Conservation (phyloP, 2,888 invertebrate genomes). For the Platycnemis pennipes region DNA sequence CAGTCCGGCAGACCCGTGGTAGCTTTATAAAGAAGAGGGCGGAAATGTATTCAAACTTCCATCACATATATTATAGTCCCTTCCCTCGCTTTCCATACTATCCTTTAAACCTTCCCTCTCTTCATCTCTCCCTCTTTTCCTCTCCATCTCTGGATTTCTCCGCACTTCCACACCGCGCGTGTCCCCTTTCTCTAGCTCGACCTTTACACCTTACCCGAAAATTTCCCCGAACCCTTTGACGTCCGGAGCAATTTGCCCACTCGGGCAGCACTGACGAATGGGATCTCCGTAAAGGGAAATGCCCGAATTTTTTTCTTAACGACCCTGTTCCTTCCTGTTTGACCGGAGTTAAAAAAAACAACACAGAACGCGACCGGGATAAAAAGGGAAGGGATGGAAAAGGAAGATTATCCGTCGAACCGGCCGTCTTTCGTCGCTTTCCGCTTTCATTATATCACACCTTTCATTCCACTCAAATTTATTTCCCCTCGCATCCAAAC, state of each 20-base stretch:
- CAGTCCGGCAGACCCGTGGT: neutral
- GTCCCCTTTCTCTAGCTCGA: neutral
- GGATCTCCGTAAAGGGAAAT: neutral
- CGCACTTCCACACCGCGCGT: neutral
- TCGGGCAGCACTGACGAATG: constrained; percentile 30
- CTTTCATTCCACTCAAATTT: neutral
- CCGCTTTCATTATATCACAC: neutral
- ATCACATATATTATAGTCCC: neutral
- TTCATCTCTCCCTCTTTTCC: neutral
- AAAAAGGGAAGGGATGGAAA: neutral
- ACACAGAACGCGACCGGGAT: neutral
- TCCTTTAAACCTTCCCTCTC: neutral
- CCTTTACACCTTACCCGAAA: constrained; percentile 16
- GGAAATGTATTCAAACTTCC: neutral
- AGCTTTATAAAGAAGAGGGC: neutral
- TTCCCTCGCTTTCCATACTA: neutral
- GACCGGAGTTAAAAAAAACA: neutral
- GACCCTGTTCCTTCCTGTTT: neutral
- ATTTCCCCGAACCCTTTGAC: constrained; percentile 25
- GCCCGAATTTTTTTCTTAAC: neutral
- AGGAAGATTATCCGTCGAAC: neutral
- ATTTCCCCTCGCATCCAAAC: neutral
- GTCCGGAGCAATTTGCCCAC: constrained; percentile 36
- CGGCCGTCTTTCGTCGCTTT: neutral
- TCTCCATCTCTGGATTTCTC: neutral